Base-by-base conservation (phyloP, 2,113 vertebrate species). In the Calypte anna region DNA sequence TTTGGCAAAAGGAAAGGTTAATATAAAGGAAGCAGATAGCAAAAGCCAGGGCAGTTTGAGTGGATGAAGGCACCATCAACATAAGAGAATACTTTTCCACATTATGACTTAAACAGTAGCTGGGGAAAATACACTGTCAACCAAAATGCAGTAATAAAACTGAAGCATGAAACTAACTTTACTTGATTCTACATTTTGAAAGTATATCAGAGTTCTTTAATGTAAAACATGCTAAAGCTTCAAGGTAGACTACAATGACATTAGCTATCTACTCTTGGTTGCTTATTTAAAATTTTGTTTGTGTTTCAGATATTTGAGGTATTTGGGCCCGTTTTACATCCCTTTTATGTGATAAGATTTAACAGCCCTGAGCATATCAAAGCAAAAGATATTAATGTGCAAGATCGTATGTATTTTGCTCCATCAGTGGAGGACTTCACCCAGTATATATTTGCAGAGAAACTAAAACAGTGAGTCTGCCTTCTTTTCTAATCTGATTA, bases 271-370 rank as follows among this genome's bases (percentile, higher is more conserved):
- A 5, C 5, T 69, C 1, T 6, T 55, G 18, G 1, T 57, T 21
- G 10, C 78, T 74, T 86, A 12, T n/a, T 61, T 43, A 54, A 64
- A 85, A 36, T 93, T 33, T 84, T 88, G 44, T 73, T 94, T 95
- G 7, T 95, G 33, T 97, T 94, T 63, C 86, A 99, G 99, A 97
- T 99, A 92, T 99, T 99, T 96, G 99, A 99, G 96, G 97, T 99
- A 83, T 99, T 99, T 92, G 99, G 99, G 36, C 99, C 99, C 4
- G 99, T 99, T 76, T 97, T 97, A 75, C 99, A 98, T 96, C 99
- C 99, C 0, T 99, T 99, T 78, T 99, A 99, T 75, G 97, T 99
- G 40, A 57, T 99, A 55, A 98, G 98, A 27, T 99, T 99, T 96
- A 99, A 99, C 97, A 98, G 96, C n/a, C 73, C 89, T 57, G 98